Base-by-base conservation (phyloP, 2,797 vertebrate genomes). In the Myotis myotis region DNA sequence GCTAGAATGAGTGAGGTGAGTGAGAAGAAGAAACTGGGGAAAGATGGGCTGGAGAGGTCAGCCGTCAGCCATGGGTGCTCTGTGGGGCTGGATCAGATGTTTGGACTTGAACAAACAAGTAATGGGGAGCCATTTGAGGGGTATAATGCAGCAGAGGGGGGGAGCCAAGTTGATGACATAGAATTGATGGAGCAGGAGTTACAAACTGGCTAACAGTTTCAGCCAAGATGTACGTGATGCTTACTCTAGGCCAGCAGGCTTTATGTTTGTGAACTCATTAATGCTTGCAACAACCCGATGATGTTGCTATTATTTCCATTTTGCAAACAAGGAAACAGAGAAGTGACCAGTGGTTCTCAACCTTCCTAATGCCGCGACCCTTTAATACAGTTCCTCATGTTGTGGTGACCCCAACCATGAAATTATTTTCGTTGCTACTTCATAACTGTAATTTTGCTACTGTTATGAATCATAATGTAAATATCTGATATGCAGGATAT, bases 261-360 rank as follows among this genome's bases (percentile, higher is more conserved):
- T 75, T 74, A 8, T 38, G 53, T 62, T 23, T 28, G 28, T 28
- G 25, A 28, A 53, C 44, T 53, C 85, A 28, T 8, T n/a, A 55
- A 13, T 38, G 28, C 71, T 70, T 57, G 44, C 4, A 51, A 72
- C 30, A 47, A 53, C 74, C 81, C 74, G 44, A 78, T 33, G 76
- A 33, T 25, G 57, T 72, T 44, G 76, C 36, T 10, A 30, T 57
- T 87, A 49, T 53, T 68, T 89, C 49, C n/a, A 3, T 82, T 82
- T 92, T 92, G 44, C 55, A 78, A 41, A 75, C 30, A 23, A 88
- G 92, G 60, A 94, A 44, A 64, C 74, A 84, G 23, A 60, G 41
- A 78, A 33, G 62, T 78, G 28, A 93, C 41, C 41, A 44, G 41
- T 10, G 41, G 41, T 44, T 44, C 41, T 44, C 41, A 44, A 44